Conservation (phyloP, 2,797 vertebrate species). For the Enteromius argenteus region DNA sequence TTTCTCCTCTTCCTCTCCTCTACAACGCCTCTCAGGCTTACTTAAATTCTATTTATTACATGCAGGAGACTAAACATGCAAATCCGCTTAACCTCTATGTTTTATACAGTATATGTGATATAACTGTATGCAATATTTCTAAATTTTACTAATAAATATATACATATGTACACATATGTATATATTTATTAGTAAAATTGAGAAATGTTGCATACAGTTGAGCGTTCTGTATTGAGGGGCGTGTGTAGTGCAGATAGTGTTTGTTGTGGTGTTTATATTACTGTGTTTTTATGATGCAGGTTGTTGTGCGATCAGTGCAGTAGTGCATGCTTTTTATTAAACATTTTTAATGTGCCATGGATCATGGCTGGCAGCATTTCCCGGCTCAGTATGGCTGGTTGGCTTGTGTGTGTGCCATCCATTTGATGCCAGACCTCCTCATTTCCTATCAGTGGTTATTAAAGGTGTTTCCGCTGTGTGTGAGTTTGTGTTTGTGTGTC, state of each 20-base stretch:
- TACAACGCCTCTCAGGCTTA: constrained; percentile 20
- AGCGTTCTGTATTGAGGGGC: too few relatives aligned
- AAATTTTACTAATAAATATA: too few relatives aligned
- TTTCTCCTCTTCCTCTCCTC: constrained; percentile 35
- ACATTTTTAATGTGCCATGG: constrained; percentile 76
- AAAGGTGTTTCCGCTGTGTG: constrained; percentile 81
- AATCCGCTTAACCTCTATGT: not conserved
- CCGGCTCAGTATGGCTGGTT: constrained; percentile 83
- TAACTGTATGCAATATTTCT: too few relatives aligned
- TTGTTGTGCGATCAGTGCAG: constrained; percentile 14
- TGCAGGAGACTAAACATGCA: constrained; percentile 4
- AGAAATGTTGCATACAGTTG: not conserved
- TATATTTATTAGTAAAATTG: too few relatives aligned
- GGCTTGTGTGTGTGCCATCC: constrained; percentile 86
- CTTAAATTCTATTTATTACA: constrained; percentile 14
- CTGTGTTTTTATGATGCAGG: constrained; percentile 18
- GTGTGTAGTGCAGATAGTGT: not conserved
- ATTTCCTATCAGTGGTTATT: constrained; percentile 86
- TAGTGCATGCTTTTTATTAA: constrained; percentile 70
- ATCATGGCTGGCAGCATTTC: constrained; percentile 80
- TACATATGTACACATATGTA: too few relatives aligned
- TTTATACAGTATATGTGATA: not conserved
- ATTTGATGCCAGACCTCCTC: constrained; percentile 86
- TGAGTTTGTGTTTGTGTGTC: constrained; percentile 26
- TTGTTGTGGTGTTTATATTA: constrained; percentile 28